phyloP scores from a whole-genome alignment of 2,888 invertebrate species.

The Cheilosia pagana region DNA sequence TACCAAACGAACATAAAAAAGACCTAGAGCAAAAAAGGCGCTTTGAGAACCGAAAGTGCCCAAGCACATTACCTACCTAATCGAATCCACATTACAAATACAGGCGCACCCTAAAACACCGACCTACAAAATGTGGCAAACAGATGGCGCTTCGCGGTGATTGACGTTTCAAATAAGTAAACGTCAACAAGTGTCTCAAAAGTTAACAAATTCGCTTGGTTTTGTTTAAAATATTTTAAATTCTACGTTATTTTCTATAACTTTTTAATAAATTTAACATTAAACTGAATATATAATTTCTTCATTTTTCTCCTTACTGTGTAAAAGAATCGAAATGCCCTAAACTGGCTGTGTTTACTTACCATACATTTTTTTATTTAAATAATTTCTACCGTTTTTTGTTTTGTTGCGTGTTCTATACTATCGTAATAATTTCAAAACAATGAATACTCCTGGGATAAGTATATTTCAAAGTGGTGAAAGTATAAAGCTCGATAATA shows the following conservation, averaged over 20 bases:
- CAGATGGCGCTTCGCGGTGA: neutral
- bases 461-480: conserved; percentile 89
- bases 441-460: conserved; percentile 87
- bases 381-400: neutral
- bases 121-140: neutral
- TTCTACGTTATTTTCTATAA: neutral
- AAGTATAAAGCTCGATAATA: conserved; percentile 87
- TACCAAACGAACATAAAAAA: too few species aligned
- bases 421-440: neutral
- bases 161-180: neutral
- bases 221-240: conserved; percentile 21
- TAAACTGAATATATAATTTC: neutral
- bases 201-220: conserved; percentile 3
- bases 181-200: conserved; percentile 27
- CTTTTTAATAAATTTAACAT: neutral
- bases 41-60: too few species aligned
- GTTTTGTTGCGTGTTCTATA: neutral
- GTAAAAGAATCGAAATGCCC: neutral
- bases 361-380: neutral
- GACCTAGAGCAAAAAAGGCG: too few species aligned
- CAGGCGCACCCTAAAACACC: neutral
- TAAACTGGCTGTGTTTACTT: neutral
- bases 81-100: too few species aligned
- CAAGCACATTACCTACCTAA: too few species aligned
- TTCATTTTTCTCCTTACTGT: neutral